A percentile compares a stretch with the other conserved stretches of the same genome.
Conservation (phyloP, 2,888 invertebrate genomes). For the Agrochola litura region DNA sequence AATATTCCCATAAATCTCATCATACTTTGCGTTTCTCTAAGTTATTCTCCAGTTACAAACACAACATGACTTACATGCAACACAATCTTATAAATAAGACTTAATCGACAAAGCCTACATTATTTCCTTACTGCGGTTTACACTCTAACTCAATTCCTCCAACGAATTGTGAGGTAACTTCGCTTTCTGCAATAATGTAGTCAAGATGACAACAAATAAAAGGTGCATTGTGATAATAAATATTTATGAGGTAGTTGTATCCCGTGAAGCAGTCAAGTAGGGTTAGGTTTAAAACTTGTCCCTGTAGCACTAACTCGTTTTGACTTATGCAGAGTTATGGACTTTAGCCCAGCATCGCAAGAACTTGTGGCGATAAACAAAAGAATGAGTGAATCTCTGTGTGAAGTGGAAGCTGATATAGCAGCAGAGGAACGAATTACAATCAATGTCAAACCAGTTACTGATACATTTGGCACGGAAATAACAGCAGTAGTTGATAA, state of each 20-base stretch:
- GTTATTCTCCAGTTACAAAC: slow-evolving; percentile 13
- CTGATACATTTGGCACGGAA: not conserved
- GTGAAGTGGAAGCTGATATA: not conserved
- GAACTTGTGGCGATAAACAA: slow-evolving; percentile 7
- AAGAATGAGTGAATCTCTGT: not conserved
- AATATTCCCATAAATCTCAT: not conserved
- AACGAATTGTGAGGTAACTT: slow-evolving; percentile 48
- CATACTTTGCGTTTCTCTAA: not conserved
- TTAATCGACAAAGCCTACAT: slow-evolving; percentile 57
- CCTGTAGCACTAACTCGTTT: slow-evolving; percentile 27
- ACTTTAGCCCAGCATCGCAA: not conserved
- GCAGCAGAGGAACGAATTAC: not conserved
- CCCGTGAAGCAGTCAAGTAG: slow-evolving; percentile 32
- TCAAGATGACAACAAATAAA: slow-evolving; percentile 48
- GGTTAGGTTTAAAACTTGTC: slow-evolving; percentile 27
- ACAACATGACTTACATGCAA: slow-evolving; percentile 44
- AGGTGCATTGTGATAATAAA: slow-evolving; percentile 43
- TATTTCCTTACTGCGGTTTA: slow-evolving; percentile 56
- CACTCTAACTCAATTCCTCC: slow-evolving; percentile 44
- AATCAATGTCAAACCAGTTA: not conserved
- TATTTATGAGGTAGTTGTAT: slow-evolving; percentile 49
- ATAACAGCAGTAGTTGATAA: not conserved
- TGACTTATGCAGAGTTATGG: slow-evolving; percentile 24
- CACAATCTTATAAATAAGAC: slow-evolving; percentile 56
- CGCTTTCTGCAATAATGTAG: slow-evolving; percentile 40